A percentile compares a stretch with the other conserved stretches of the same genome.
These are phyloP conservation scores for Drosophila leontia DNA, from an alignment of 1,140 invertebrate species.

Conservation along the genomic window DNA sequence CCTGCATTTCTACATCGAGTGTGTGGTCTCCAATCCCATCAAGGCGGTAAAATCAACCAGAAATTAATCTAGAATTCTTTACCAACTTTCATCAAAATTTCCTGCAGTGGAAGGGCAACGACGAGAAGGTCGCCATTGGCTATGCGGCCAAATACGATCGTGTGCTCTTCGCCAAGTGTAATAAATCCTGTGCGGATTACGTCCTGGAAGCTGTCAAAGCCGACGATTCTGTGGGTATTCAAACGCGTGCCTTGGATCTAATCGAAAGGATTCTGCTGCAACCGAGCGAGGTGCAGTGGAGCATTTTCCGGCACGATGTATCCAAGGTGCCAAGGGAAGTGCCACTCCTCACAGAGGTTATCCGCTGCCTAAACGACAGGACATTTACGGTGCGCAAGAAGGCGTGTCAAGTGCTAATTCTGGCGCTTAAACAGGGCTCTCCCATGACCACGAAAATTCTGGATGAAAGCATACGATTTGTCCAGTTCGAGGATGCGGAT, in stretches of 20 bases:
- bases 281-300: constrained; percentile 77
- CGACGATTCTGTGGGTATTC: constrained; percentile 70
- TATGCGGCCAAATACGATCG: constrained; percentile 84
- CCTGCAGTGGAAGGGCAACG: constrained; percentile 66
- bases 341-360: constrained; percentile 59
- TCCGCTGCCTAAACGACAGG: constrained; percentile 65
- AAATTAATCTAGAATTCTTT: background rate
- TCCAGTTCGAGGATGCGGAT: constrained; percentile 58
- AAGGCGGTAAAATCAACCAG: constrained; percentile 44
- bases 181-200: constrained; percentile 70
- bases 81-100: background rate
- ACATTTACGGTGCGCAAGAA: constrained; percentile 77
- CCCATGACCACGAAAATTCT: constrained; percentile 73
- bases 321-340: constrained; percentile 79
- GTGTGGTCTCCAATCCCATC: constrained; percentile 72
- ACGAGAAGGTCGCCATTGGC: constrained; percentile 72
- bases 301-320: constrained; percentile 77
- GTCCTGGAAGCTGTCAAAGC: constrained; percentile 61
- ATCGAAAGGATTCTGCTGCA: constrained; percentile 70
- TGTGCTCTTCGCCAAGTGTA: constrained; percentile 76
- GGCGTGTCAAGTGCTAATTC: constrained; percentile 69
- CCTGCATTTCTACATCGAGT: constrained; percentile 72
- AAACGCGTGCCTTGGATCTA: constrained; percentile 69
- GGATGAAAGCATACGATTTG: constrained; percentile 64
- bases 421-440: constrained; percentile 67